Percentiles rank a stretch among this genome's conserved stretches.
Evolutionary conservation across 2,888 invertebrate genomes (phyloP).

Genomic region (Stramonita haemastoma): DNA sequence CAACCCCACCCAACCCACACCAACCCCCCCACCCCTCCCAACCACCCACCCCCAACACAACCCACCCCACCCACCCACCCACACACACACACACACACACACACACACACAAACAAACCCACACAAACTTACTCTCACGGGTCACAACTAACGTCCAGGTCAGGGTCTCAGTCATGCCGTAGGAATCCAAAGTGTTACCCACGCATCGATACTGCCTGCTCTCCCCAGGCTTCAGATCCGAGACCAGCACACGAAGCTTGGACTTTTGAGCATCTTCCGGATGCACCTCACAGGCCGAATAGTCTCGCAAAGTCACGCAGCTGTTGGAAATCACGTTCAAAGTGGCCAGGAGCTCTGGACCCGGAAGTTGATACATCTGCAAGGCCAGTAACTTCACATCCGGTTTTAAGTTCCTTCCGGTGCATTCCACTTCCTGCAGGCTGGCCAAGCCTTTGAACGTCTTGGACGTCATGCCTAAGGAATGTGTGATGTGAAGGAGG

Average conservation of each 20-base stretch:
- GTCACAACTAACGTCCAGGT: background rate
- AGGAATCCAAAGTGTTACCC: background rate
- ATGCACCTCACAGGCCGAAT: conserved; percentile 13
- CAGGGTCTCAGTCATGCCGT: background rate
- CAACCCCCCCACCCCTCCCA: too few species aligned
- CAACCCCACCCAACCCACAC: too few species aligned
- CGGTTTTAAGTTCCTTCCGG: conserved; percentile 20
- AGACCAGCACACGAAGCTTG: background rate
- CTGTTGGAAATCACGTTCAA: background rate
- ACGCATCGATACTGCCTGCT: conserved; percentile 19
- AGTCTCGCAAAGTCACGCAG: conserved; percentile 22
- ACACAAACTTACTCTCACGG: background rate
- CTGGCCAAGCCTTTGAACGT: conserved; percentile 28
- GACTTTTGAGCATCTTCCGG: background rate
- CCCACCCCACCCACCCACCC: too few species aligned
- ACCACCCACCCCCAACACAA: too few species aligned
- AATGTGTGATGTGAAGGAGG: too few species aligned
- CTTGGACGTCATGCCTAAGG: conserved; percentile 24
- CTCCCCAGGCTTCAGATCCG: conserved; percentile 10
- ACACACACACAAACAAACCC: too few species aligned
- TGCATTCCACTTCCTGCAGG: conserved; percentile 36
- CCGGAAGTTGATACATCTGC: conserved; percentile 1
- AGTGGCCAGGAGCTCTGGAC: background rate
- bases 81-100: too few species aligned
- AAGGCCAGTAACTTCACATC: conserved; percentile 32